Evolutionary conservation across 2,797 vertebrate species (phyloP), one percentile per base, ranked within the genome.

Genomic region (Eupleurogrammus muticus): DNA sequence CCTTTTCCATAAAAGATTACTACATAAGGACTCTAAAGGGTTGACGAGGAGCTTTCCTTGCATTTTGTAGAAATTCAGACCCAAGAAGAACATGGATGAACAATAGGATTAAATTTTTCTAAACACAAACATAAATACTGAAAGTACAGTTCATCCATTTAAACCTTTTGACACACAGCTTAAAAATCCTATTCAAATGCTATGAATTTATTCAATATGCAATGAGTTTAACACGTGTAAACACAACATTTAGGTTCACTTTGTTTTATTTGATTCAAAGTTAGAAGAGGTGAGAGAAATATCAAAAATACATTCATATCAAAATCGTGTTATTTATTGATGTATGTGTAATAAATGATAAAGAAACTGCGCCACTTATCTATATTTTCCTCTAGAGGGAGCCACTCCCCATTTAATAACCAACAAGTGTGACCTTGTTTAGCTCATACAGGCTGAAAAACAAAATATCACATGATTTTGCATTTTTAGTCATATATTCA

Each of bases 371-470:
- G 0, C 6, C 5, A 28, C 7, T 44, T 34, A 20, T 8, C 9
- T 24, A 23, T 17, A 20, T 0, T 13, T 46, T 46, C 77, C 88
- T 62, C 76, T 79, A 92, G 93, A 84, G 83, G 92, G 93, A 79
- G 84, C 76, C 87, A 89, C 57, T 83, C 14, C 21, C 68, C 49
- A 74, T 61, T 64, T 64, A 73, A 80, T 75, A 54, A 63, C 32
- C 13, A 3, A 21, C 20, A 7, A 44, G 16, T 0, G 0, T 6
- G 19, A 52, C 20, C 2, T 11, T n/a, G 17, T 40, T 52, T 1
- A 8, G 2, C 1, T 24, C 5, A 68, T 68, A 46, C 21, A 51
- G 17, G 16, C 17, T 28, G 1, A 64, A 42, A 72, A 12, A 64
- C 32, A 65, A 81, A 79, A 71, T 6, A 50, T 54, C 50, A 60